Evolutionary conservation across 2,888 invertebrate genomes (phyloP), one percentile per base, ranked within the genome.

Genomic region (Dorcus parallelipipedus): DNA sequence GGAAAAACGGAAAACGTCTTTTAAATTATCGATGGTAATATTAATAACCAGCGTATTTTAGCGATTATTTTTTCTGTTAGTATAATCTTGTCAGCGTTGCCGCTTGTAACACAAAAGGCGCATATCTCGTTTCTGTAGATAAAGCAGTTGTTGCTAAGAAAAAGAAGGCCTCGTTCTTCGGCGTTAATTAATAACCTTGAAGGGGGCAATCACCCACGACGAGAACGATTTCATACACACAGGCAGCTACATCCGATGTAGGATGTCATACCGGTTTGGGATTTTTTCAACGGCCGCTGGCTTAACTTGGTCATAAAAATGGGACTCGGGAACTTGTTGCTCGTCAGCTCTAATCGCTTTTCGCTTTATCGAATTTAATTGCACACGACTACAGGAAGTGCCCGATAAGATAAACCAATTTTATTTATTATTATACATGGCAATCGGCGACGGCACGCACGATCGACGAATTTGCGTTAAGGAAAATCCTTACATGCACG

Each of bases 171-270:
- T 14, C 14, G 41, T 49, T 20, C 39, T 54, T 38, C 40, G 38
- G 48, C 43, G 48, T 60, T 48, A 62, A 59, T 64, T 67, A 58
- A 60, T 56, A 67, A 62, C 68, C 66, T 67, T 66, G 66, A 60
- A 64, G 53, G 59, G 69, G 68, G 54, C 68, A 69, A 54, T 69
- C 67, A 69, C 67, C 68, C 66, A 64, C 62, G 57, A 61, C 20
- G 49, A 49, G 49, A 49, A 49, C 38, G 38, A 49, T 49, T 49
- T 38, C 23, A 52, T 41, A 52, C 42, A 23, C 26, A 52, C 42
- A 41, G 38, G 33, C 49, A 41, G 26, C 9, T 43, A 53, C 49
- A 55, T 40, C 51, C 45, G 49, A 50, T 56, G 50, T 51, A 56
- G 51, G 56, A 56, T 56, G 56, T 49, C 54, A 56, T 59, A 59